Conservation (phyloP, 2,113 vertebrate species). For the Equus przewalskii region DNA sequence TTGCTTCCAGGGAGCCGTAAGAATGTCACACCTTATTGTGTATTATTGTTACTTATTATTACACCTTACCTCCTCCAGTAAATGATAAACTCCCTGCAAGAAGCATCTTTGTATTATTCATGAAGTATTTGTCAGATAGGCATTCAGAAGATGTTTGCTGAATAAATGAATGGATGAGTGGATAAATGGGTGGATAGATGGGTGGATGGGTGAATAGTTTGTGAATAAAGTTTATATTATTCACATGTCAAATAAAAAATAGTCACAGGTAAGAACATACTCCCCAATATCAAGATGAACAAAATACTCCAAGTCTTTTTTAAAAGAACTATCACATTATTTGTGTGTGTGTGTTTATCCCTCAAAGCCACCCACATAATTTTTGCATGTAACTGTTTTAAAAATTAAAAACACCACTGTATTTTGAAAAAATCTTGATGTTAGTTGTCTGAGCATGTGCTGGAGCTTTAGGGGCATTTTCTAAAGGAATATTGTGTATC, state of each 20-base stretch:
- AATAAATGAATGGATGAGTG: slow-evolving; percentile 31
- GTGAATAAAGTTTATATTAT: slow-evolving; percentile 40
- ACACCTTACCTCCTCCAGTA: slow-evolving; percentile 37
- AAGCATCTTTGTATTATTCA: slow-evolving; percentile 61
- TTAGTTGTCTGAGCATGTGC: background rate
- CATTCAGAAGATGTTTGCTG: slow-evolving; percentile 26
- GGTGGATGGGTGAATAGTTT: background rate
- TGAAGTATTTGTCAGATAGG: background rate
- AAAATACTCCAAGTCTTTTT: slow-evolving; percentile 14
- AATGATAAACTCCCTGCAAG: slow-evolving; percentile 38
- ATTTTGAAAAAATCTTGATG: background rate
- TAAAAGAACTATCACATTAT: background rate
- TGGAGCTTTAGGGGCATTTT: background rate
- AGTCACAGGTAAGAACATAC: background rate
- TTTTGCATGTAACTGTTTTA: slow-evolving; percentile 33
- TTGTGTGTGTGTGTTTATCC: background rate
- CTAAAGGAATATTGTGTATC: slow-evolving; percentile 2
- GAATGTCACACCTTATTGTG: slow-evolving; percentile 3
- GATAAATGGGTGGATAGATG: background rate
- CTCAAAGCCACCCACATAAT: slow-evolving; percentile 23
- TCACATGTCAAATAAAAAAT: background rate
- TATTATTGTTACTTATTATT: slow-evolving; percentile 39
- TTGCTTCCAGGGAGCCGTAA: slow-evolving; percentile 15
- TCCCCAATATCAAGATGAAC: background rate
- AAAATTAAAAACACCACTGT: background rate